Evolutionary conservation across 2,888 invertebrate genomes (phyloP).

Genomic region (Sympetrum striolatum): DNA sequence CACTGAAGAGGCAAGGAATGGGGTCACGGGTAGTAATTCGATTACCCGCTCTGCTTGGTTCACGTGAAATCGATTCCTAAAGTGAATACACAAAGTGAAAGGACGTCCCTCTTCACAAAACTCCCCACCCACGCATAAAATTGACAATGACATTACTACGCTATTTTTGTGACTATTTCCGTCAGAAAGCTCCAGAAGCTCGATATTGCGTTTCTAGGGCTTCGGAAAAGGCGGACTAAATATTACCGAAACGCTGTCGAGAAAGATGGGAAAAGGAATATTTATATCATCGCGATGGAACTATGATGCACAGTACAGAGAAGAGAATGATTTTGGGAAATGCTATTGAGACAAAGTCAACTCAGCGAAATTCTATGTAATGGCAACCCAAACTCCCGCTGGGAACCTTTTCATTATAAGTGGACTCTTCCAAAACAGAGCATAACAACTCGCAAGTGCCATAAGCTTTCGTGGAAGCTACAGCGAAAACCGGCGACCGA

Average conservation of each 20-base stretch:
- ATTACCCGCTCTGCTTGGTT: conserved; percentile 13
- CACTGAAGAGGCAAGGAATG: background rate
- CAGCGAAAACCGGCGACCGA: background rate
- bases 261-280: background rate
- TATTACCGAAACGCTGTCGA: background rate
- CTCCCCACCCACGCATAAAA: background rate
- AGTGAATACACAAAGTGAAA: background rate
- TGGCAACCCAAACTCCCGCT: too few species aligned
- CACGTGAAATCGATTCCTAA: conserved; percentile 38
- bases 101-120: background rate
- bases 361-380: too few species aligned
- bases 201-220: background rate
- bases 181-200: background rate
- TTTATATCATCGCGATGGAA: too few species aligned
- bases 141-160: background rate
- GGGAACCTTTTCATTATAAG: too few species aligned
- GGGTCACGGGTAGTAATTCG: conserved; percentile 34
- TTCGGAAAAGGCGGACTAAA: background rate
- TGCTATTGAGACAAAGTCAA: too few species aligned
- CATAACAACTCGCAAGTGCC: too few species aligned
- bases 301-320: too few species aligned
- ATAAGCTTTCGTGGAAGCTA: background rate
- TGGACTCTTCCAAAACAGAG: too few species aligned
- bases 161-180: background rate
- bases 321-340: too few species aligned